Percentiles rank a stretch among this genome's conserved stretches.
These are phyloP conservation scores for Copidosoma aretas DNA, from an alignment of 2,888 invertebrate genomes.

Conservation along the genomic window DNA sequence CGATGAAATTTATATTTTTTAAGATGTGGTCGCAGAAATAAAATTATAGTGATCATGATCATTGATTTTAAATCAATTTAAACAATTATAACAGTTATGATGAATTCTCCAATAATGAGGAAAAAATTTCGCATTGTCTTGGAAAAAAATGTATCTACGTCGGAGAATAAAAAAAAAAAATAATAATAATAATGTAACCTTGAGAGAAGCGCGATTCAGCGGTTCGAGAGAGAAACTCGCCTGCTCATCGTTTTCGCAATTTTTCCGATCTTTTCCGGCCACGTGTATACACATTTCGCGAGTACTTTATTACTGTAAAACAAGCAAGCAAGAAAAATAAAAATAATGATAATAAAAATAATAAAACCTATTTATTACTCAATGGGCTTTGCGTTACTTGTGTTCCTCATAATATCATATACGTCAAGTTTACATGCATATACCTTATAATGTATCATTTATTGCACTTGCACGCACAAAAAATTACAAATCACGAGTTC, in stretches of 20 bases:
- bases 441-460: no score
- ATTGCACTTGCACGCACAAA: slow-evolving; percentile 12
- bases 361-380: slow-evolving; percentile 20
- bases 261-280: slow-evolving; percentile 48
- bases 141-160: not conserved
- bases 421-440: no score
- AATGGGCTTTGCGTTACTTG: slow-evolving; percentile 30
- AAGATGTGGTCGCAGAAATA: no score
- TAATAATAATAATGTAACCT: no score
- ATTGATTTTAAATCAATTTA: no score
- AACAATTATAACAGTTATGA: not conserved
- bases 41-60: no score
- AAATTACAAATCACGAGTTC: slow-evolving; percentile 11
- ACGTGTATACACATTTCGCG: slow-evolving; percentile 40
- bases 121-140: not conserved
- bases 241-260: slow-evolving; percentile 42
- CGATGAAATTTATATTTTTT: no score
- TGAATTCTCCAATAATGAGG: not conserved
- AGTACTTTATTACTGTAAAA: not conserved
- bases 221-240: slow-evolving; percentile 34
- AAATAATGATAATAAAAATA: slow-evolving; percentile 1
- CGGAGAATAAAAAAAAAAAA: not conserved
- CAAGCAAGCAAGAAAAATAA: slow-evolving; percentile 8
- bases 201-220: slow-evolving; percentile 29
- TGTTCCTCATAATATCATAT: slow-evolving; percentile 30